phyloP scores from a whole-genome alignment of 2,888 invertebrate species.

The Drosophila tanythrix region DNA sequence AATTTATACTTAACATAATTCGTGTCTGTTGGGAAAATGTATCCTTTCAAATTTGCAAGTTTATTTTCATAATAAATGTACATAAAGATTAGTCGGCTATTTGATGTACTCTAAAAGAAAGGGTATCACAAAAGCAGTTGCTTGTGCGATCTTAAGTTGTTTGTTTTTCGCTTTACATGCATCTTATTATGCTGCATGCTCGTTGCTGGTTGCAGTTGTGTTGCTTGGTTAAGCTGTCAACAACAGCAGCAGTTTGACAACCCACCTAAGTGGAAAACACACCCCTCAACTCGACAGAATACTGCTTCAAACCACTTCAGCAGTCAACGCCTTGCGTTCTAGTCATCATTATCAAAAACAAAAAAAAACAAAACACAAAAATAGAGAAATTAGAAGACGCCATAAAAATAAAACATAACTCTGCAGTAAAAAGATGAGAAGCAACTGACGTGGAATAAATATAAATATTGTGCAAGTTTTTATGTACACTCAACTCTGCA shows the following conservation, averaged over 20 bases:
- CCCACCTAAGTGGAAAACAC: conserved; percentile 41
- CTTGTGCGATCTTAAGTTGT: conserved; percentile 56
- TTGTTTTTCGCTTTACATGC: conserved; percentile 65
- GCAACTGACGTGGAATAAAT: conserved; percentile 15
- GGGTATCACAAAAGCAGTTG: conserved; percentile 39
- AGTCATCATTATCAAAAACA: conserved; percentile 48
- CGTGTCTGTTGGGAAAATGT: neutral
- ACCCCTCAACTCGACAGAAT: conserved; percentile 30
- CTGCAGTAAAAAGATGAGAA: conserved; percentile 23
- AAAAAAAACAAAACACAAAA: conserved; percentile 18
- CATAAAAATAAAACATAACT: conserved; percentile 26
- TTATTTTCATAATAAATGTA: neutral
- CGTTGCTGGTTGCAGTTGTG: conserved; percentile 25
- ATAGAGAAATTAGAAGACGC: conserved; percentile 9
- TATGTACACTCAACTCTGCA: conserved; percentile 53
- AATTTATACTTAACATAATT: too few species aligned
- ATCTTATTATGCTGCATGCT: conserved; percentile 56
- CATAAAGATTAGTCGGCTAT: neutral
- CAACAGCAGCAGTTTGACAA: conserved; percentile 44
- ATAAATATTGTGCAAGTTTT: conserved; percentile 43
- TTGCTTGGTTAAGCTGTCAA: conserved; percentile 37
- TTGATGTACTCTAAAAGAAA: conserved; percentile 9
- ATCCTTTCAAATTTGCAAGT: neutral
- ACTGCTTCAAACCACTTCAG: conserved; percentile 55
- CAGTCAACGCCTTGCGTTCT: conserved; percentile 66